Base-by-base conservation (phyloP, 2,888 invertebrate species). In the Cephus pygmeus region DNA sequence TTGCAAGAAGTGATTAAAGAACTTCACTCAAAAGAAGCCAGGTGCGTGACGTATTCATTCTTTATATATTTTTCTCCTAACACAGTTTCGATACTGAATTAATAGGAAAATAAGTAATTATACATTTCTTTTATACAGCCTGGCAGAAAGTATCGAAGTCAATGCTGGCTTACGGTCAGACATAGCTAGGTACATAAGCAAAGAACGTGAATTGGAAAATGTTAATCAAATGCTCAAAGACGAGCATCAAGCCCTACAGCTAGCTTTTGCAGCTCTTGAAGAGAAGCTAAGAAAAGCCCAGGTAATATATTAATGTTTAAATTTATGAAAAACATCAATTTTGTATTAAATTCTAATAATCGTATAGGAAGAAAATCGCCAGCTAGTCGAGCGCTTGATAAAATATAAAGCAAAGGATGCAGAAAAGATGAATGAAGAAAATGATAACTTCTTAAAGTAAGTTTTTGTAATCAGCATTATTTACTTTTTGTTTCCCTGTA, bases 371-470 rank as follows among this genome's bases (percentile, higher is more conserved):
- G 98, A 98, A 93, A 97, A 98, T 92, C 94, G 95, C 69, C 94
- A 96, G 82, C 92, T 98, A 83, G 94, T 98, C 79, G 97, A 98
- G 83, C 94, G 98, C 85, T 94, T 98, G 86, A 97, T 98, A 92
- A 96, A 96, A 85, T 96, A 97, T 90, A 99, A 99, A 92, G 95
- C 97, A 75, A 96, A 96, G 92, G 98, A 98, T 93, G 99, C 98
- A 1, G 98, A 99, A 88, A 96, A 96, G 92, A 95, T 99, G 94
- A 99, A 99, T 90, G 97, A 97, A 92, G 98, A 99, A 92, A 99
- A 99, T 93, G 99, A 99, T 91, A 96, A 96, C 90, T 96, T 97
- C 91, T 92, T 97, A 85, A 97, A 96, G 97, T 97, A 94, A 95
- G 95, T 93, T 77, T 77, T 30, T 15, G 6, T 40, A 23, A 23